phyloP scores from a whole-genome alignment of 2,797 vertebrate genomes.

The Acanthurus leucopareius region DNA sequence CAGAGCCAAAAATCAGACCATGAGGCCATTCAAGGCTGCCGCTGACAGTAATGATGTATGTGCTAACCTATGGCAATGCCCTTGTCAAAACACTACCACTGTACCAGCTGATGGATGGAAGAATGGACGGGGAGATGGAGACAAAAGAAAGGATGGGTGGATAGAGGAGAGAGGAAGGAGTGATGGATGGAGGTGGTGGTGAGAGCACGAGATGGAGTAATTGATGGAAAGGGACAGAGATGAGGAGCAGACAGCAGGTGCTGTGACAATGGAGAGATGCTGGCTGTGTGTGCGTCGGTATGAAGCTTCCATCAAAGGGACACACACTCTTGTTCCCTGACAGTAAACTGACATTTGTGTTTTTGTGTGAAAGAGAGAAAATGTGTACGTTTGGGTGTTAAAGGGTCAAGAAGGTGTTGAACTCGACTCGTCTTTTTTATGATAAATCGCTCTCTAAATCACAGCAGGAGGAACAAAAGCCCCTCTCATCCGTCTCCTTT shows the following conservation, averaged over 20 bases:
- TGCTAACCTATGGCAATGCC: conserved; percentile 63
- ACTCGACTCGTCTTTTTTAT: conserved; percentile 20
- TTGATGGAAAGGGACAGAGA: conserved; percentile 67
- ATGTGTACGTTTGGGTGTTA: conserved; percentile 1
- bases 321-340: conserved; percentile 9
- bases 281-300: not conserved
- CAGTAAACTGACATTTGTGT: conserved; percentile 13
- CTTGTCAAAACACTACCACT: conserved; percentile 75
- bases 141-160: conserved; percentile 54
- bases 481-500: conserved; percentile 64
- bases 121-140: conserved; percentile 44
- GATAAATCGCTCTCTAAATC: conserved; percentile 66
- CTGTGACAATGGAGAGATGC: not conserved
- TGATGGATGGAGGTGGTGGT: conserved; percentile 71
- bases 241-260: conserved; percentile 57
- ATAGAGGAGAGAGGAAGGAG: conserved; percentile 43
- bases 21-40: conserved; percentile 19
- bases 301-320: not conserved
- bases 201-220: conserved; percentile 59
- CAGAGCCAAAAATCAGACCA: conserved; percentile 1
- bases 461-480: conserved; percentile 61
- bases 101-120: conserved; percentile 72
- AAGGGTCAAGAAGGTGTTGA: conserved; percentile 44
- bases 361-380: not conserved
- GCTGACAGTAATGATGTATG: conserved; percentile 69